Percentiles rank a stretch among this genome's conserved stretches.
Evolutionary conservation across 2,113 vertebrate genomes (phyloP).

Genomic region (Semicossyphus pulcher): DNA sequence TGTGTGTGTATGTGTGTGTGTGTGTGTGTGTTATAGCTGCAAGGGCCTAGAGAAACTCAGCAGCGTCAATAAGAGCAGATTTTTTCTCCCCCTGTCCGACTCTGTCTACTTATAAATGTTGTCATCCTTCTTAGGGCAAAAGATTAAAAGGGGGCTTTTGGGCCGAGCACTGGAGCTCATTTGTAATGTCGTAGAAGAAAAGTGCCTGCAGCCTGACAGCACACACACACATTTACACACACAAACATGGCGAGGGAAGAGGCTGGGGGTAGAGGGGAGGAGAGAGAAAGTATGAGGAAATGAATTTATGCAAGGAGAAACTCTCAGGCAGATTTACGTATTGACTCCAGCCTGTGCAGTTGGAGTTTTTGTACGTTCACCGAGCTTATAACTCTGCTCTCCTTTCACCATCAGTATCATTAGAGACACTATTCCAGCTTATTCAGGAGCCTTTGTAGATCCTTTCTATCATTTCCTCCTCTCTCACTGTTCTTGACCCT

Average conservation of each 20-base stretch:
- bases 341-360: conserved; percentile 15
- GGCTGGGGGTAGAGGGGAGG: too few species aligned
- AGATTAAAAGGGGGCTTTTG: conserved; percentile 69
- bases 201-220: conserved; percentile 48
- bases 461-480: not conserved
- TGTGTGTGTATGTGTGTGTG: not conserved
- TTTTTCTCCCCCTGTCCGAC: conserved; percentile 34
- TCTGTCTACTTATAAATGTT: conserved; percentile 68
- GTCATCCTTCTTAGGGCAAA: conserved; percentile 65
- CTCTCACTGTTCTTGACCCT: conserved; percentile 2
- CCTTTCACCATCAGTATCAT: conserved; percentile 34
- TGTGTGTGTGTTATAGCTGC: conserved; percentile 35
- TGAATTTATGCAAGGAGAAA: conserved; percentile 20
- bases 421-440: not conserved
- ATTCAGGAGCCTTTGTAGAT: conserved; percentile 16
- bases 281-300: not conserved
- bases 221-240: conserved; percentile 8
- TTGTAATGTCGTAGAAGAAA: conserved; percentile 51
- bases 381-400: conserved; percentile 16
- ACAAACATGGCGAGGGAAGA: conserved; percentile 1
- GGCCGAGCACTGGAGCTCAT: conserved; percentile 58
- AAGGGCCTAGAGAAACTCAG: conserved; percentile 43
- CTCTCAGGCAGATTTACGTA: not conserved
- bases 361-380: conserved; percentile 8
- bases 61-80: conserved; percentile 53